phyloP scores from a whole-genome alignment of 2,888 invertebrate species.

The Strigamia maritima region DNA sequence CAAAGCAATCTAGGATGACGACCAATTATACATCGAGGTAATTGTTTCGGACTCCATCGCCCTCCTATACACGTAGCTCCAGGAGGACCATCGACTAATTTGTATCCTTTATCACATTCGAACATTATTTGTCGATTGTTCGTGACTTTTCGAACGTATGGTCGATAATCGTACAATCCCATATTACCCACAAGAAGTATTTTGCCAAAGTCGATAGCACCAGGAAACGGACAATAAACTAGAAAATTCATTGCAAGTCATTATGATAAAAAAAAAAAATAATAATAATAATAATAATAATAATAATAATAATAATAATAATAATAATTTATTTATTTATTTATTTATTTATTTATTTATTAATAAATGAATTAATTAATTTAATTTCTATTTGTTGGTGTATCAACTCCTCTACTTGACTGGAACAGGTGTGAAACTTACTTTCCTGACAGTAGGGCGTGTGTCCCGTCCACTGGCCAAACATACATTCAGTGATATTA shows the following conservation, averaged over 20 bases:
- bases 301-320: too few species aligned
- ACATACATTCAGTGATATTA: conserved; percentile 79
- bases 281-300: too few species aligned
- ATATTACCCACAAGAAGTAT: conserved; percentile 89
- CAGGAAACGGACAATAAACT: conserved; percentile 91
- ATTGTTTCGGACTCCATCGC: conserved; percentile 82
- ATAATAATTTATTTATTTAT: too few species aligned
- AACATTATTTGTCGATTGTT: conserved; percentile 95
- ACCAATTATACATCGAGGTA: conserved; percentile 76
- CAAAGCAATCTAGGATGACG: conserved; percentile 82
- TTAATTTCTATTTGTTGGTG: too few species aligned
- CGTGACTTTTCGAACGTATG: conserved; percentile 79
- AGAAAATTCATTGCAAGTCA: conserved; percentile 40
- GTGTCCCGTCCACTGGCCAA: conserved; percentile 88
- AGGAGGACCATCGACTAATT: conserved; percentile 78
- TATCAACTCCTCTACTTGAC: too few species aligned
- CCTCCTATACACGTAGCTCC: conserved; percentile 94
- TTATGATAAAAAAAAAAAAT: too few species aligned
- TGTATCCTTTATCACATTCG: conserved; percentile 88
- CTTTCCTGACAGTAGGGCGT: conserved; percentile 71
- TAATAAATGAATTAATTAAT: too few species aligned
- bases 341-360: too few species aligned
- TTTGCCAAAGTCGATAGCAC: conserved; percentile 81
- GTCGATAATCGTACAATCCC: conserved; percentile 91
- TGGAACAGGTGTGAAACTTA: conserved; percentile 48